Conservation (phyloP, 2,113 vertebrate genomes). For the Morone chrysops region DNA sequence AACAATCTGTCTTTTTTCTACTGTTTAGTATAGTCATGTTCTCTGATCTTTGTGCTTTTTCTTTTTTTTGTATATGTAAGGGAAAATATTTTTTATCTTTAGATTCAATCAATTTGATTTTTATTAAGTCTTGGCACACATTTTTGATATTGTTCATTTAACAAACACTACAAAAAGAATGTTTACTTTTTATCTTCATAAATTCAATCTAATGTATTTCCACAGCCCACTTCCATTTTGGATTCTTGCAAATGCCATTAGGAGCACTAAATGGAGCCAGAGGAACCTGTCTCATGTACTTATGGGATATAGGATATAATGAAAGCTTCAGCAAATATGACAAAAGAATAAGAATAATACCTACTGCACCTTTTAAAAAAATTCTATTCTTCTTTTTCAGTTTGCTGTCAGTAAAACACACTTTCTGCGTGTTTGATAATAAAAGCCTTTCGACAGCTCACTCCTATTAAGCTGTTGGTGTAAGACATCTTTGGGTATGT, state of each 20-base stretch:
- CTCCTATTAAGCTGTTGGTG: neutral
- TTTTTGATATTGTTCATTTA: neutral
- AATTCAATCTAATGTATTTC: neutral
- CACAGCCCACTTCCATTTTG: neutral
- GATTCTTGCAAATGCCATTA: too few relatives aligned
- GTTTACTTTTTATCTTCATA: neutral
- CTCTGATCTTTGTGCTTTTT: neutral
- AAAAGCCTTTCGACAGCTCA: neutral
- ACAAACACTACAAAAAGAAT: neutral
- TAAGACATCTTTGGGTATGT: neutral
- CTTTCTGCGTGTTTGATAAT: neutral
- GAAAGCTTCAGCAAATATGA: too few relatives aligned
- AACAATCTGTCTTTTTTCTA: slow-evolving; percentile 10
- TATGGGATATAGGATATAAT: too few relatives aligned
- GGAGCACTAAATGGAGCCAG: too few relatives aligned
- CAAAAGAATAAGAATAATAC: too few relatives aligned
- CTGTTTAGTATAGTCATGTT: neutral
- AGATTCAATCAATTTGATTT: neutral
- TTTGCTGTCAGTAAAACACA: neutral
- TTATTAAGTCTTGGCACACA: neutral
- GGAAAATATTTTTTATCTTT: neutral
- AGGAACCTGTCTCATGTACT: too few relatives aligned
- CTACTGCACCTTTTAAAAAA: neutral
- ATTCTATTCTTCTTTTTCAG: neutral
- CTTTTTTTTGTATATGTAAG: slow-evolving; percentile 16